Evolutionary conservation across 2,797 vertebrate genomes (phyloP).

Genomic region (Smutsia gigantea): DNA sequence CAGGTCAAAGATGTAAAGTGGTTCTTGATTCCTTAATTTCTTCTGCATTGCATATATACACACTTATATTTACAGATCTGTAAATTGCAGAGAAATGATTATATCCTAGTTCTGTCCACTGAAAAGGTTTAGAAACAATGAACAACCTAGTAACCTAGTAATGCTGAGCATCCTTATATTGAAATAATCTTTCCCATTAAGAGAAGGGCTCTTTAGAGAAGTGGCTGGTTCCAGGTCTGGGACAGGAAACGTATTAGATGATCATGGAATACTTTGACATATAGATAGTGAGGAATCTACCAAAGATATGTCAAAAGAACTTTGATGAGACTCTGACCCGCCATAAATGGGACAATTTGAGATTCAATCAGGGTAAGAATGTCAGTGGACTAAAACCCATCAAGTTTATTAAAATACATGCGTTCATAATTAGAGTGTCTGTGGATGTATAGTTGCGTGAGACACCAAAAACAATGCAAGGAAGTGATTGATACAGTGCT

Average conservation of each 20-base stretch:
- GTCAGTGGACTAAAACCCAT: neutral
- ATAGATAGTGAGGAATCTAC: neutral
- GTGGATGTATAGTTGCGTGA: neutral
- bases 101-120: neutral
- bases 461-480: neutral
- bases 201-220: neutral
- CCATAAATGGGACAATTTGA: neutral
- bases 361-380: neutral
- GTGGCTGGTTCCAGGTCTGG: neutral
- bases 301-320: neutral
- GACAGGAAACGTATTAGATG: neutral
- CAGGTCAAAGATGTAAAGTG: neutral
- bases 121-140: neutral
- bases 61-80: neutral
- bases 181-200: neutral
- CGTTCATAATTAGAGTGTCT: neutral
- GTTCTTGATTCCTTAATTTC: neutral
- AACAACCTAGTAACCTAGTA: neutral
- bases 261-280: neutral
- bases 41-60: neutral
- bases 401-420: neutral
- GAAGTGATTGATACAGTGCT: neutral
- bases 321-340: neutral
- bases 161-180: neutral
- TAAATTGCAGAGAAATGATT: neutral